Evolutionary conservation across 92 coral and sea anemone species (phyloP).

Genomic region (Pocillopora meandrina): DNA sequence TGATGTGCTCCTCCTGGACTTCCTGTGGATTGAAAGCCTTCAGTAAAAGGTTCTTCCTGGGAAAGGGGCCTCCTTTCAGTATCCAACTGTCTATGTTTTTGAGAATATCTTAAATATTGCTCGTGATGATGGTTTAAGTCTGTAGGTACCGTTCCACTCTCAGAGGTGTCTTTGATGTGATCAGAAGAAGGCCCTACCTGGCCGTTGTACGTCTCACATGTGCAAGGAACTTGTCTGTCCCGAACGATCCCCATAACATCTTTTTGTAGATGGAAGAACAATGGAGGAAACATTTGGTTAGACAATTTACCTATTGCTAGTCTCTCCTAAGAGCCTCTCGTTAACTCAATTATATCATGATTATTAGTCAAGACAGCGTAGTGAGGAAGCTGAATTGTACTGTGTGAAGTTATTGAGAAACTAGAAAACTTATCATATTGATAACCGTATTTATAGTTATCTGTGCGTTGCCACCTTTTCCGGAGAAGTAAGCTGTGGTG

Average conservation of each 20-base stretch:
- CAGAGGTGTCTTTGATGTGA: conserved; percentile 8
- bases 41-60: background rate
- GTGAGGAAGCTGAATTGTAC: too few relatives aligned
- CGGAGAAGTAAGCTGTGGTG: too few relatives aligned
- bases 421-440: too few relatives aligned
- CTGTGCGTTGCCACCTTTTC: too few relatives aligned
- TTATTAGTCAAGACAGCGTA: too few relatives aligned
- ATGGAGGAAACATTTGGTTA: too few relatives aligned
- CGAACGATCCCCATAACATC: conserved; percentile 65
- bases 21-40: background rate
- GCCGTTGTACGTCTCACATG: conserved; percentile 45
- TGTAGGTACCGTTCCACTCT: background rate
- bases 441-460: too few relatives aligned
- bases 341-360: too few relatives aligned
- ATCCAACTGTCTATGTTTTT: background rate
- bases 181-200: conserved; percentile 6
- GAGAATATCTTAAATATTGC: background rate
- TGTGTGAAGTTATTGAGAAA: too few relatives aligned
- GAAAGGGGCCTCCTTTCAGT: background rate
- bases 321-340: too few relatives aligned
- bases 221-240: conserved; percentile 56
- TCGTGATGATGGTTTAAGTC: background rate
- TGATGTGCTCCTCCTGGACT: background rate
- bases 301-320: too few relatives aligned
- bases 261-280: background rate